Evolutionary conservation across 2,888 invertebrate species (phyloP).

Genomic region (Euplagia quadripunctaria): DNA sequence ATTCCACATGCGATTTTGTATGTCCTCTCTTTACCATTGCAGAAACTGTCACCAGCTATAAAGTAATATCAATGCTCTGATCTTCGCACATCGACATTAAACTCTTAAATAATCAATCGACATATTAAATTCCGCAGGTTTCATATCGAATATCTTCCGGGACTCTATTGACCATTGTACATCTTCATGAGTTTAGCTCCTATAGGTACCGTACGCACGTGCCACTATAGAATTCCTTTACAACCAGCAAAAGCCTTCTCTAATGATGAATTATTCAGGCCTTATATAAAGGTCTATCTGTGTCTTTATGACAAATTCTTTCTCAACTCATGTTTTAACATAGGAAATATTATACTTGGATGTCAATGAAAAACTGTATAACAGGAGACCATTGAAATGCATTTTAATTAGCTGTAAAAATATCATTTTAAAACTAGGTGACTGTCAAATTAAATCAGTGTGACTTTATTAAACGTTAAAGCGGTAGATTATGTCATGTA

Average conservation of each 20-base stretch:
- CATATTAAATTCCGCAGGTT: not conserved
- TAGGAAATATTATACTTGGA: not conserved
- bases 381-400: too few relatives aligned
- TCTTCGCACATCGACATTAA: not conserved
- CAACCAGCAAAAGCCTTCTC: not conserved
- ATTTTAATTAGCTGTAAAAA: too few relatives aligned
- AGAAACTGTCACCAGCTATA: too few relatives aligned
- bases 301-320: not conserved
- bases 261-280: conserved; percentile 5
- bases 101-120: not conserved
- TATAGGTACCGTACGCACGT: not conserved
- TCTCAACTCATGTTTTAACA: not conserved
- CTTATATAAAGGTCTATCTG: not conserved
- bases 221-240: not conserved
- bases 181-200: not conserved
- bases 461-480: too few relatives aligned
- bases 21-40: too few relatives aligned
- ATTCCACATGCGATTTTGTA: not conserved
- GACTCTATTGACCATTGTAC: conserved; percentile 1
- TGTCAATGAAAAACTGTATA: not conserved
- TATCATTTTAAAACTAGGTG: too few relatives aligned
- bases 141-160: not conserved
- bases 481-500: too few relatives aligned
- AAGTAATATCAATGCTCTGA: not conserved
- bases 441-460: too few relatives aligned